Conservation (phyloP, 1,140 invertebrate genomes). For the Agraylea sexmaculata region DNA sequence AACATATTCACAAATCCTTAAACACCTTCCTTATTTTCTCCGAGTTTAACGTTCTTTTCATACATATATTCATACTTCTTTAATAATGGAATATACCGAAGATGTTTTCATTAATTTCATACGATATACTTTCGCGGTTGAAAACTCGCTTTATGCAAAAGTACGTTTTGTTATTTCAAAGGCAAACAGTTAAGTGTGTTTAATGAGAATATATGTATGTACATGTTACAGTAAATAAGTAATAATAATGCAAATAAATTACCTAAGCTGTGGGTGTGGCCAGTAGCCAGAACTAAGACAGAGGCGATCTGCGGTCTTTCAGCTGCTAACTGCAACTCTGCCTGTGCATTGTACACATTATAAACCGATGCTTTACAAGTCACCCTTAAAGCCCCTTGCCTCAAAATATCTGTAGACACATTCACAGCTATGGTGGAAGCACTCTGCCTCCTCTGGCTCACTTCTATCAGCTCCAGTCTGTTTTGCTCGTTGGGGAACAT, state of each 20-base stretch:
- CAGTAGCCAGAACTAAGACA: slow-evolving; percentile 37
- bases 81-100: too few species aligned
- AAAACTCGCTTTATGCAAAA: too few species aligned
- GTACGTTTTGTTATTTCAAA: neutral
- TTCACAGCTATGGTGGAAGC: slow-evolving; percentile 41
- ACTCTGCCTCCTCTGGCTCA: slow-evolving; percentile 27
- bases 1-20: too few species aligned
- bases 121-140: too few species aligned
- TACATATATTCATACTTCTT: too few species aligned
- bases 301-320: slow-evolving; percentile 56
- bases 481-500: slow-evolving; percentile 28
- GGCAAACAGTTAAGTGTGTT: slow-evolving; percentile 4
- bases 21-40: too few species aligned
- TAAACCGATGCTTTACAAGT: slow-evolving; percentile 54
- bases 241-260: slow-evolving; percentile 5
- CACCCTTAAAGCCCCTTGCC: slow-evolving; percentile 46
- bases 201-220: slow-evolving; percentile 5
- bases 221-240: slow-evolving; percentile 2
- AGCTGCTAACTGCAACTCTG: slow-evolving; percentile 47
- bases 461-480: slow-evolving; percentile 31
- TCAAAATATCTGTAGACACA: slow-evolving; percentile 44
- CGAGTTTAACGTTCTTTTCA: too few species aligned
- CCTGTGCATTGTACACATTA: slow-evolving; percentile 45
- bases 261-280: slow-evolving; percentile 20
- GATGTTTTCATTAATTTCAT: too few species aligned